Base-by-base conservation (phyloP, 64 coral and sea anemone species). In the Stichodactyla helianthus region DNA sequence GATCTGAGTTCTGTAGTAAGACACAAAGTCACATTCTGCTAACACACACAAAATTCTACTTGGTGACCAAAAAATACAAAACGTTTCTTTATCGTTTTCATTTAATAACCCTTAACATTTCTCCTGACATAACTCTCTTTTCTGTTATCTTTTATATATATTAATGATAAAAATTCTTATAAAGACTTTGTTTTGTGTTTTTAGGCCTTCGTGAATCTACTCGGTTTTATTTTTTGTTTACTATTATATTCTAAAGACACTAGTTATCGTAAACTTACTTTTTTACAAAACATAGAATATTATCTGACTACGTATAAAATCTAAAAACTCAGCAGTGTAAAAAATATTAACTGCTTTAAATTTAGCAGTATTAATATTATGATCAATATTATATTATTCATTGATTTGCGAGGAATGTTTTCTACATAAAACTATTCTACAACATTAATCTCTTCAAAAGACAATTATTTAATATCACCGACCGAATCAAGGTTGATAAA, bases 161-260 rank as follows among this genome's bases (percentile, higher is more conserved):
- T 79, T 79, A 79, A 18, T 68, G 63, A 79, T 79, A 79, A 79
- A 44, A 79, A 79, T 79, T 79, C 77, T 79, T 79, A 79, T 79
- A 79, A 79, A 79, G 77, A 79, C 77, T 52, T 79, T 50, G 19
- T 68, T 68, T 68, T 68, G 63, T 68, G 59, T 68, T 68, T 68
- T 68, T 68, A 68, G n/a, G 63, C n/a, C 63, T 79, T 79, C 14
- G 59, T 1, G 59, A 60, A 17, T 60, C 59, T 60, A 60, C 59
- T 60, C 50, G 50, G 9, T 16, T 52, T 79, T 50, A 16, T 10
- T 11, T 20, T 79, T 11, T 18, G 1, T 79, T 12, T 50, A 10
- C 77, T 79, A 79, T 79, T 79, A 79, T 8, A 79, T 79, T 79
- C 77, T 79, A 79, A 68, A 68, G 63, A 68, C 63, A 68, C 19